Evolutionary conservation across 2,113 vertebrate species (phyloP), one percentile per base, ranked within the genome.

Genomic region (Barbus barbus): DNA sequence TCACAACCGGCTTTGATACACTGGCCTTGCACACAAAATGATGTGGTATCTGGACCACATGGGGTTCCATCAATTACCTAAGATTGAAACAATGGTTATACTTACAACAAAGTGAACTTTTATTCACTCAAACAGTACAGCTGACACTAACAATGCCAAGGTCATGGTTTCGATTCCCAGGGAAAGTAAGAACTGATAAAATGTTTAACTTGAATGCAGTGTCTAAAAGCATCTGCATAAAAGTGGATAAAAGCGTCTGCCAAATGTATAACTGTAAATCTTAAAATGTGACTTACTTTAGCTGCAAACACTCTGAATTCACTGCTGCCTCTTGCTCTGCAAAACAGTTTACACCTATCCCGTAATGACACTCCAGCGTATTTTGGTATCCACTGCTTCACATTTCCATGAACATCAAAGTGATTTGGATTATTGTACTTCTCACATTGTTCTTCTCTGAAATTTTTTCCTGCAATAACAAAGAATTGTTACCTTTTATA

Each of bases 1-100:
- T 99, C 97, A 48, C 98, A 99, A 86, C 98, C 97, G 0, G 98
- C 97, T 90, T 98, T 99, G 90, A 99, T 94, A 87, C 98, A 99
- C 89, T 99, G 97, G 78, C 98, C 97, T 0, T 96, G 95, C 24
- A 99, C 96, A 0, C 98, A 99, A 89, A 99, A 92, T 5, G 97
- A 96, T n/a, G 97, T 97, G 51, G 96, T 98, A 88, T 99, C 97
- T 0, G 97, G 97, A 3, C 97, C 96, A 14, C 98, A 99, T 12
- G 95, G 92, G 0, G 97, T 99, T 65, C 98, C 98, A 0, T 99
- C 97, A 0, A 95, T 95, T 82, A 99, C 98, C 98, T 99, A 20
- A 2, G 65, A 38, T 65, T 31, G 9, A 63, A 53, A n/a, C 16
- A 58, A 18, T 51, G 48, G 48, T 20, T 51, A 51, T 51, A 51